These are phyloP conservation scores for Pachydiplax longipennis DNA, from an alignment of 2,888 invertebrate genomes.

Conservation along the genomic window DNA sequence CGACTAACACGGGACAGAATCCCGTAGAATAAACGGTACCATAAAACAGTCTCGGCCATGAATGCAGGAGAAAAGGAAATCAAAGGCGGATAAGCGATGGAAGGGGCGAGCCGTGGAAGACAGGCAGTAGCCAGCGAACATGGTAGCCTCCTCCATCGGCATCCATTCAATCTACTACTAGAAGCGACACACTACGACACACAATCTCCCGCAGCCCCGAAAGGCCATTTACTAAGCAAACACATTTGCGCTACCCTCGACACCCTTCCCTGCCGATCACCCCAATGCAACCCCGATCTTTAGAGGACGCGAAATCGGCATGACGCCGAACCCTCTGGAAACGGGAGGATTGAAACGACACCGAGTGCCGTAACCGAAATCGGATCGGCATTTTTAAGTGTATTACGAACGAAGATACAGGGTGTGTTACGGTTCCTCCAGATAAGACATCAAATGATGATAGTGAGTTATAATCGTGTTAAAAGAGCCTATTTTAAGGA, in stretches of 20 bases:
- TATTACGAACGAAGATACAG: no score
- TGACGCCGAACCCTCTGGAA: neutral
- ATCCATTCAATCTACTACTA: neutral
- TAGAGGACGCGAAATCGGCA: neutral
- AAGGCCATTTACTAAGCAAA: neutral
- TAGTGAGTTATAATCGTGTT: no score
- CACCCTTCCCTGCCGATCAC: neutral
- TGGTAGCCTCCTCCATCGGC: neutral
- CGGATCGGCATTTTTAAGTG: no score
- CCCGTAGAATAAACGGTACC: no score
- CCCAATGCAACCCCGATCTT: neutral
- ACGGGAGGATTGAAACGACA: neutral
- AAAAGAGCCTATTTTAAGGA: no score
- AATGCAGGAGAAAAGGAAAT: neutral
- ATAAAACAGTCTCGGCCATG: no score
- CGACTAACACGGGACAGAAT: no score
- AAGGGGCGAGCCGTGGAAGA: neutral
- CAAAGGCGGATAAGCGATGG: neutral
- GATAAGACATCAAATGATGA: no score
- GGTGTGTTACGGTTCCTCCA: no score
- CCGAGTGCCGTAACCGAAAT: no score
- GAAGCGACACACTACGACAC: neutral
- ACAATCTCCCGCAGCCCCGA: neutral
- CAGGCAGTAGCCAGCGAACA: neutral
- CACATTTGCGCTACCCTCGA: neutral